Conservation (phyloP, 2,888 invertebrate species). For the Hetaerina titia region DNA sequence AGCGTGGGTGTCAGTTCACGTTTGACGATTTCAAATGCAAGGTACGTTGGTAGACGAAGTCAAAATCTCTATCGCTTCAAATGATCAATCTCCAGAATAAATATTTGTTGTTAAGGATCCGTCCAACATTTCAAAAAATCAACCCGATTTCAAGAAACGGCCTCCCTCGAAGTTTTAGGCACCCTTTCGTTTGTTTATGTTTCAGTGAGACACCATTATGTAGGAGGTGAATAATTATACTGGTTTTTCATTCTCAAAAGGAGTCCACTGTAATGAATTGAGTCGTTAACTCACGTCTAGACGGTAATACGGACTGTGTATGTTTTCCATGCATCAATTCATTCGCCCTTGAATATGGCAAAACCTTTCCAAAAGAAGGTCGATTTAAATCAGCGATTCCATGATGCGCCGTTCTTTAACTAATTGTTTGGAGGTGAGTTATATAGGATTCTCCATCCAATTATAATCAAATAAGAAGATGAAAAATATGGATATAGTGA, state of each 20-base stretch:
- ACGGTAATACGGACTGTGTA: not conserved
- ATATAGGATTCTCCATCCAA: too few species aligned
- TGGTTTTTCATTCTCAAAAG: not conserved
- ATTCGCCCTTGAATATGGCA: not conserved
- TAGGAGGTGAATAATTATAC: not conserved
- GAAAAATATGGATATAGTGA: too few species aligned
- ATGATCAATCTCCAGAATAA: too few species aligned
- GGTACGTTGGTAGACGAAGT: too few species aligned
- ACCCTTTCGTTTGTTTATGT: not conserved
- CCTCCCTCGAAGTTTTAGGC: not conserved
- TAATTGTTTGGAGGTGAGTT: not conserved
- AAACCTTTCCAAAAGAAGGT: not conserved
- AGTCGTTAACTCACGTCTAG: not conserved
- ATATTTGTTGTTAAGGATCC: too few species aligned
- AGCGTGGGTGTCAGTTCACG: too few species aligned
- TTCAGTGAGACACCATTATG: not conserved
- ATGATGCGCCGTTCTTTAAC: not conserved
- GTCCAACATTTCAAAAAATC: too few species aligned
- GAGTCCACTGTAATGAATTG: not conserved
- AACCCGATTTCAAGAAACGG: too few species aligned
- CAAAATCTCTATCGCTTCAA: too few species aligned
- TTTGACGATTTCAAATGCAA: too few species aligned
- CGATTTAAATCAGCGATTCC: not conserved
- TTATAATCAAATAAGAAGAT: too few species aligned
- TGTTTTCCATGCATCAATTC: not conserved